Evolutionary conservation across 2,113 vertebrate species (phyloP), one percentile per base, ranked within the genome.

Genomic region (Butorides virescens): DNA sequence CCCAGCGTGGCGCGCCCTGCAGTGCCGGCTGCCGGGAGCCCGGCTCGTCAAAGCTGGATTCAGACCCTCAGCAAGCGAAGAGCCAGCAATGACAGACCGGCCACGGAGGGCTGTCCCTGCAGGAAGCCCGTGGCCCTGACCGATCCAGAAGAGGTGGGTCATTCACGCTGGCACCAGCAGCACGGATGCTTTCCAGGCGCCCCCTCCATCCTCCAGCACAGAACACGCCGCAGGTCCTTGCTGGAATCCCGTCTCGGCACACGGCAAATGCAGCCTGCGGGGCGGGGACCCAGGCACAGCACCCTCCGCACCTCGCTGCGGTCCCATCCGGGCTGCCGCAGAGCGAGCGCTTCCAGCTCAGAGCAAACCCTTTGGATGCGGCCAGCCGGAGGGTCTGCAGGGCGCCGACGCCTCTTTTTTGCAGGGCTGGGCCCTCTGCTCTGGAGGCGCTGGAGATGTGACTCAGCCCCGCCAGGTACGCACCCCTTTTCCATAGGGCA

Each of bases 181-280:
- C 42, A 49, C 1, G 9, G 50, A 37, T 23, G 46, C 16, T 65
- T 58, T 91, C 56, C 34, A 68, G 9, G 53, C 37, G 22, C 23
- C 58, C 37, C 1, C 39, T 68, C 65, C 62, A 37, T 32, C 42
- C 81, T 56, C 53, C 34, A 42, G 47, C 59, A 59, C 52, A 46
- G 65, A 76, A 19, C 18, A 37, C 12, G 25, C 8, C 0, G 5
- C 37, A 58, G 9, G 10, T 17, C 14, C 2, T 1, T 91, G 62
- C 50, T 9, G 10, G 73, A 94, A 93, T 27, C 7, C 6, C 58
- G 20, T 1, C 0, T 29, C 1, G 2, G 25, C 26, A 23, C 29
- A 22, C 0, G 0, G 39, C 37, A 74, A 74, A 74, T 1, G 2
- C 37, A 36, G 55, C 25, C 58, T 21, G 8, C 13, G 36, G 27